Evolutionary conservation across 2,888 invertebrate genomes (phyloP).

Genomic region (Branchipolynoe longqiensis): DNA sequence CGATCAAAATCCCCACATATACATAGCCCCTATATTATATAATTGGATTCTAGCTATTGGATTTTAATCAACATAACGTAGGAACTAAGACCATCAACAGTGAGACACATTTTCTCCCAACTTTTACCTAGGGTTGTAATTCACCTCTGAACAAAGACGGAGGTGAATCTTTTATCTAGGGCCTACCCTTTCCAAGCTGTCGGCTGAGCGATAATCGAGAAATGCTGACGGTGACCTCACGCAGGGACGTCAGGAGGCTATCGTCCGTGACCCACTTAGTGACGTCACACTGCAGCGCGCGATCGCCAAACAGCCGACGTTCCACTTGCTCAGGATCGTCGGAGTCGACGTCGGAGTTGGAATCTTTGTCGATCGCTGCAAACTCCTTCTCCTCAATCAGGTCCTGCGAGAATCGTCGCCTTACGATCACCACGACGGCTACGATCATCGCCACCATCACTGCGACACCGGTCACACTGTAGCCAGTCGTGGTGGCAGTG

Average conservation of each 20-base stretch:
- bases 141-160: no score
- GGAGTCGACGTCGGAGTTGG: constrained; percentile 30
- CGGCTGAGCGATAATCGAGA: background rate
- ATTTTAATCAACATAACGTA: no score
- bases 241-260: background rate
- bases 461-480: constrained; percentile 55
- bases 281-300: background rate
- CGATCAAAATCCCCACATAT: no score
- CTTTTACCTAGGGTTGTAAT: no score
- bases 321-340: constrained; percentile 37
- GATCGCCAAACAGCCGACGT: background rate
- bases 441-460: constrained; percentile 54
- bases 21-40: no score
- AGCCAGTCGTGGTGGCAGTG: background rate
- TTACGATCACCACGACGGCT: constrained; percentile 52
- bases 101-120: no score
- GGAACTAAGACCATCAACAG: no score
- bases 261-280: background rate
- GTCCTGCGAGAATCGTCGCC: constrained; percentile 26
- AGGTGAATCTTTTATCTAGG: no score
- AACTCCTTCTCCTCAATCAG: background rate
- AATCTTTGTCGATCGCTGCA: background rate
- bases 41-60: no score
- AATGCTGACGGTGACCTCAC: background rate
- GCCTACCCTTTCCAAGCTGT: constrained; percentile 37